Evolutionary conservation across 2,888 invertebrate genomes (phyloP).

Genomic region (Lasiommata megera): DNA sequence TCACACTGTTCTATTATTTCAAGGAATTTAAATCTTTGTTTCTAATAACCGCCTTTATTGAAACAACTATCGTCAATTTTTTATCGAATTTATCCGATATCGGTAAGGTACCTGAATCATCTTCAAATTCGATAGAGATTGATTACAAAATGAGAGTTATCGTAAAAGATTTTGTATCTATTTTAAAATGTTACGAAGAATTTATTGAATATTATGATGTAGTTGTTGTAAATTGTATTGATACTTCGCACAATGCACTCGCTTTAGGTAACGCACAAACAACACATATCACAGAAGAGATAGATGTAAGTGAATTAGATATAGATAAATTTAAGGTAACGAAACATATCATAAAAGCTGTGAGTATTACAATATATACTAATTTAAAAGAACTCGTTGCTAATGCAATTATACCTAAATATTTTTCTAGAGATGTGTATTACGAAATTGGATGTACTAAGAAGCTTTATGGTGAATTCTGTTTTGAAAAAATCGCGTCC

Average conservation of each 20-base stretch:
- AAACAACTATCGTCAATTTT: slow-evolving; percentile 56
- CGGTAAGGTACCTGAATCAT: slow-evolving; percentile 40
- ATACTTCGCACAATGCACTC: slow-evolving; percentile 63
- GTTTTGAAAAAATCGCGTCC: slow-evolving; percentile 78
- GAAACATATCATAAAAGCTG: slow-evolving; percentile 79
- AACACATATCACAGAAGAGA: slow-evolving; percentile 53
- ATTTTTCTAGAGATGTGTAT: slow-evolving; percentile 81
- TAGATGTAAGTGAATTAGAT: slow-evolving; percentile 62
- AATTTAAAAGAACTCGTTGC: slow-evolving; percentile 76
- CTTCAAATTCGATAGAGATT: slow-evolving; percentile 43
- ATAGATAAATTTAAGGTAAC: slow-evolving; percentile 68
- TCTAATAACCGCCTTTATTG: slow-evolving; percentile 40
- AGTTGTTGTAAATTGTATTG: slow-evolving; percentile 58
- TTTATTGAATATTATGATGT: slow-evolving; percentile 57
- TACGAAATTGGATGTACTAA: slow-evolving; percentile 69
- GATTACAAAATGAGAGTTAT: slow-evolving; percentile 64
- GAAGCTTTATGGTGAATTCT: slow-evolving; percentile 72
- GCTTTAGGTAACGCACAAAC: slow-evolving; percentile 71
- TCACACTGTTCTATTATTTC: slow-evolving; percentile 55
- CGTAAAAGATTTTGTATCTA: slow-evolving; percentile 64
- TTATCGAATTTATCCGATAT: slow-evolving; percentile 64
- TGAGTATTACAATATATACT: slow-evolving; percentile 80
- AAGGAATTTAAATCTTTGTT: slow-evolving; percentile 41
- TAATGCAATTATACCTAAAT: slow-evolving; percentile 76
- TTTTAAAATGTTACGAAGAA: slow-evolving; percentile 69